Base-by-base conservation (phyloP, 2,888 invertebrate genomes). In the Spialia ferax region DNA sequence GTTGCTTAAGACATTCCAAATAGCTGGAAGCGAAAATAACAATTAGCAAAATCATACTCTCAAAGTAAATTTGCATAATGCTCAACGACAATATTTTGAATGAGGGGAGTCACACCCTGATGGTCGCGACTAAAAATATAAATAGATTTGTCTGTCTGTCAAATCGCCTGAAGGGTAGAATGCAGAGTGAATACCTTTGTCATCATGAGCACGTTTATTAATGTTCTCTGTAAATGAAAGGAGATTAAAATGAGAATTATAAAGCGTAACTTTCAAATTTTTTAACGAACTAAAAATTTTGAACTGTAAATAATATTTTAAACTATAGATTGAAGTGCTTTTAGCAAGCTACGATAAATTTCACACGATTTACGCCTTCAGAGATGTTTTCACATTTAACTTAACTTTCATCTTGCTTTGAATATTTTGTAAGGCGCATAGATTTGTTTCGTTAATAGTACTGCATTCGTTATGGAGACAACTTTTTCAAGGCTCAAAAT, bases 21-120 rank as follows among this genome's bases (percentile, higher is more conserved):
- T 71, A 82, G 78, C 85, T 78, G 38, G 6, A 22, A 78, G 85
- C 80, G 20, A 77, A 73, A 76, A 77, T 73, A 72, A 75, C 84
- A 84, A 85, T 85, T 84, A 84, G 76, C 66, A 77, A 77, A 63
- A 79, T 80, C 79, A 80, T 79, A 77, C 78, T 80, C 80, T 79
- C 77, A 78, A 77, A 76, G 71, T 63, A 22, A 57, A 81, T 84
- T 77, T 79, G 80, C 83, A 83, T 84, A 79, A 82, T 77, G 68
- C 76, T 69, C 35, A 77, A 79, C 74, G 79, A 83, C 77, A 84
- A 84, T 81, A 84, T 84, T 84, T 80, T 77, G 74, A 69, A 23
- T 35, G 62, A 63, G 73, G 77, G 75, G 69, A 74, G 74, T 79
- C 74, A 75, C 73, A 73, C 75, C 75, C 77, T 71, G 32, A 22